These are phyloP conservation scores for Grantiella picta DNA, from an alignment of 2,113 vertebrate species.

Conservation along the genomic window DNA sequence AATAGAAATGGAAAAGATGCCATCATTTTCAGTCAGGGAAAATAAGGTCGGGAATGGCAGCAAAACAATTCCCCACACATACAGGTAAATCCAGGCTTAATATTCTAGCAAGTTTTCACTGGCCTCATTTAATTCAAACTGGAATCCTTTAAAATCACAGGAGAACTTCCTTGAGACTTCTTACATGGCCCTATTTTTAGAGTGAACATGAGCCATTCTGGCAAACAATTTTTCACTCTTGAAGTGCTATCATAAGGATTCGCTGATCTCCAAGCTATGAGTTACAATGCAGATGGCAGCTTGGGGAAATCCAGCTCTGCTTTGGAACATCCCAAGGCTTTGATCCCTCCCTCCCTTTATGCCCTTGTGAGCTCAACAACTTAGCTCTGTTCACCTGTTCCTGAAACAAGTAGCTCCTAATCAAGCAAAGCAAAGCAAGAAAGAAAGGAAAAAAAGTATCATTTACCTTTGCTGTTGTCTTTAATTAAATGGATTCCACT, in stretches of 20 bases:
- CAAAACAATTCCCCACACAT: neutral
- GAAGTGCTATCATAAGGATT: neutral
- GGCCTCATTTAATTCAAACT: neutral
- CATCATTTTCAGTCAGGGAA: neutral
- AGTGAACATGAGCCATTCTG: neutral
- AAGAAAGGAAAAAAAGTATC: neutral
- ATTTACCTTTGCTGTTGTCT: constrained; percentile 70
- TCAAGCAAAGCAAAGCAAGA: constrained; percentile 9
- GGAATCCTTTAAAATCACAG: constrained; percentile 15
- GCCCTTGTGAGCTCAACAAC: constrained; percentile 29
- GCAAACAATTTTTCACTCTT: neutral
- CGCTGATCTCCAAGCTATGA: neutral
- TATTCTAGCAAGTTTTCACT: neutral
- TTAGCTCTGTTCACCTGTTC: constrained; percentile 35
- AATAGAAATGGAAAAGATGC: neutral
- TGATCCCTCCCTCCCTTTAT: neutral
- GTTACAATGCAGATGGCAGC: constrained; percentile 37
- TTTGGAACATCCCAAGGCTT: constrained; percentile 26
- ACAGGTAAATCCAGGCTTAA: neutral
- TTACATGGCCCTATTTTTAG: neutral
- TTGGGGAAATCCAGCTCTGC: constrained; percentile 47
- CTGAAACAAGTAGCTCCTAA: constrained; percentile 66
- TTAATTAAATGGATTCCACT: constrained; percentile 76
- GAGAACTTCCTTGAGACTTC: neutral
- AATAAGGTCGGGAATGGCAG: neutral